Evolutionary conservation across 2,797 vertebrate species (phyloP).

Genomic region (Chromobotia macracanthus): DNA sequence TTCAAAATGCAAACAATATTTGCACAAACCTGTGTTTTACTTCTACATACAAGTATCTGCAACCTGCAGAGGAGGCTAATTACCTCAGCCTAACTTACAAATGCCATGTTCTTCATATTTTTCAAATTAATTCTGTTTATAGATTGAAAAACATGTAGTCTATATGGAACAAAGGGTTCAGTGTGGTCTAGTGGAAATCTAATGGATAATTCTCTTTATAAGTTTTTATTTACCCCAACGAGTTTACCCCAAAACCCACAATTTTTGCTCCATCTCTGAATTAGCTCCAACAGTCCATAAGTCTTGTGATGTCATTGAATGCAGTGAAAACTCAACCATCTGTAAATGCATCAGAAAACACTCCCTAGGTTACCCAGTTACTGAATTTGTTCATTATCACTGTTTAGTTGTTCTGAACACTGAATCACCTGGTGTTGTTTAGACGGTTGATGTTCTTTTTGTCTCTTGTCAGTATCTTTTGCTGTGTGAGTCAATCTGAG

Average conservation of each 20-base stretch:
- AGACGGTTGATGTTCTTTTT: slow-evolving; percentile 50
- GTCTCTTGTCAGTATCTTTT: slow-evolving; percentile 11
- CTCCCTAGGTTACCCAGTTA: neutral
- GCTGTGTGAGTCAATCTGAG: neutral
- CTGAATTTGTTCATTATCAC: neutral
- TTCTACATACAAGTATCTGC: too few species aligned
- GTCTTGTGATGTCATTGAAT: neutral
- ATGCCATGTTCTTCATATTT: too few species aligned
- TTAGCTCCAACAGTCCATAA: neutral
- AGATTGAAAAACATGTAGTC: too few species aligned
- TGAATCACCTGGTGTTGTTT: neutral
- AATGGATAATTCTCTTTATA: neutral
- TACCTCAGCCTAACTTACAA: too few species aligned
- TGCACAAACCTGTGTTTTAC: too few species aligned
- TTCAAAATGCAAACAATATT: too few species aligned
- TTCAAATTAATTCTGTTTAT: too few species aligned
- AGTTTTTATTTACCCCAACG: too few species aligned
- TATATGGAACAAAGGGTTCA: too few species aligned
- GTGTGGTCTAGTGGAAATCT: neutral
- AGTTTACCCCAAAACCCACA: too few species aligned
- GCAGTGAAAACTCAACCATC: neutral
- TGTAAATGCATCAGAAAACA: neutral
- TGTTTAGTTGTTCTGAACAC: neutral
- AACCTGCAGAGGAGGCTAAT: too few species aligned
- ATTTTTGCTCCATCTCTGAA: neutral